Conservation (phyloP, 92 coral and sea anemone species). For the Scolanthus callimorphus region DNA sequence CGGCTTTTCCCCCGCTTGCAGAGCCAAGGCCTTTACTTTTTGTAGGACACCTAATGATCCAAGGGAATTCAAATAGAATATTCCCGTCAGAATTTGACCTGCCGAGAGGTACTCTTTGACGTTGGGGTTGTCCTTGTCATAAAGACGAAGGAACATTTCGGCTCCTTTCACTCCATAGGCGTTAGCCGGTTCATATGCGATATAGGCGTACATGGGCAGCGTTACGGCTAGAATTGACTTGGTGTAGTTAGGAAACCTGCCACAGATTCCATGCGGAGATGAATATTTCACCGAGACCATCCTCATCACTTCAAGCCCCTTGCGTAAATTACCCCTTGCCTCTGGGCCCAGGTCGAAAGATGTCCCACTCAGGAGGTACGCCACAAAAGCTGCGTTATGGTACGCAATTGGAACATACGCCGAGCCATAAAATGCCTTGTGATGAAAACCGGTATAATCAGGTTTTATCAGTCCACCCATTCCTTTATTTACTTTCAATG, state of each 20-base stretch:
- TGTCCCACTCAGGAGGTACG: conserved; percentile 43
- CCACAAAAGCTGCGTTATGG: conserved; percentile 34
- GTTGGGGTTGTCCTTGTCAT: background rate
- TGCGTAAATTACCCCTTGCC: conserved; percentile 19
- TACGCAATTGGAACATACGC: conserved; percentile 55
- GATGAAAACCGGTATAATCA: conserved; percentile 55
- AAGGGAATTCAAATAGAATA: conserved; percentile 39
- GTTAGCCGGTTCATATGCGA: background rate
- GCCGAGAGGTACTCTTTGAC: conserved; percentile 10
- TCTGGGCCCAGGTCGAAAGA: conserved; percentile 1
- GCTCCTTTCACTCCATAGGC: background rate
- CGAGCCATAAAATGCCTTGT: conserved; percentile 51
- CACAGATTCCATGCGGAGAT: conserved; percentile 37
- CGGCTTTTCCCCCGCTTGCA: background rate
- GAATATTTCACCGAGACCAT: conserved; percentile 45
- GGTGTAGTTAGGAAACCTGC: conserved; percentile 36
- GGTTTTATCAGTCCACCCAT: conserved; percentile 55
- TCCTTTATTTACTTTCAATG: conserved; percentile 36
- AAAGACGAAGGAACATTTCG: conserved; percentile 35
- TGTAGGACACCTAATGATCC: conserved; percentile 28
- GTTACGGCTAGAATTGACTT: conserved; percentile 14
- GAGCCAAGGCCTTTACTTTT: conserved; percentile 7
- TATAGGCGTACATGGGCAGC: conserved; percentile 28
- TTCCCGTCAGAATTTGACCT: conserved; percentile 13
- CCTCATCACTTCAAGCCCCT: conserved; percentile 35